Conservation (phyloP, 2,113 vertebrate species). For the Pardalotus punctatus region DNA sequence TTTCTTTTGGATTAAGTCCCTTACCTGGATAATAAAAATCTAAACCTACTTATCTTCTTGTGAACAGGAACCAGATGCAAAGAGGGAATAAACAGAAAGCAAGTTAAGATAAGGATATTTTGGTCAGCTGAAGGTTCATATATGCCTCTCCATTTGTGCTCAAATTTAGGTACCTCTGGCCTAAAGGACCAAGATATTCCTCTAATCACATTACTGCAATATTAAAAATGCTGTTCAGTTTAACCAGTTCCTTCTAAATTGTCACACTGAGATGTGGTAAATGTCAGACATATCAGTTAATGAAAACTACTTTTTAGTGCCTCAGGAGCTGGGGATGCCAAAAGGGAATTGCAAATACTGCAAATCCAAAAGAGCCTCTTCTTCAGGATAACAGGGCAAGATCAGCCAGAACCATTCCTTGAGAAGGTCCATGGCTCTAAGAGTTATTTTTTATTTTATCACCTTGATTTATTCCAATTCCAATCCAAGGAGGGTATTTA, state of each 20-base stretch:
- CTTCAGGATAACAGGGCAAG: not conserved
- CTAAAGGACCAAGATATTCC: not conserved
- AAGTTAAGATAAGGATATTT: not conserved
- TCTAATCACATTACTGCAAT: constrained; percentile 52
- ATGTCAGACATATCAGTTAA: constrained; percentile 75
- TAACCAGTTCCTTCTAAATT: constrained; percentile 65
- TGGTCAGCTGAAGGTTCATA: not conserved
- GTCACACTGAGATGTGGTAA: constrained; percentile 72
- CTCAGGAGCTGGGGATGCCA: not conserved
- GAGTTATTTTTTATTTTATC: not conserved
- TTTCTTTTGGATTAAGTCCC: not conserved
- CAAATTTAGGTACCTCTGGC: constrained; percentile 42
- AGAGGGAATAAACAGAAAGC: not conserved
- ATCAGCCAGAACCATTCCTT: not conserved
- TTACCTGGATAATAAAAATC: not conserved
- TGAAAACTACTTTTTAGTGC: constrained; percentile 52
- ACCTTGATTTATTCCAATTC: not conserved
- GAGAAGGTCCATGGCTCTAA: not conserved
- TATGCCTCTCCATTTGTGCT: not conserved
- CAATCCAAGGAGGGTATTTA: not conserved
- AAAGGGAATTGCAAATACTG: not conserved
- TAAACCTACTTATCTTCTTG: not conserved
- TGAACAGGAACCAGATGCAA: not conserved
- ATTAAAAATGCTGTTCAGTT: constrained; percentile 68
- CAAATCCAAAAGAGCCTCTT: not conserved